These are phyloP conservation scores for Apogon talboti DNA, from an alignment of 2,797 vertebrate genomes.

Conservation along the genomic window DNA sequence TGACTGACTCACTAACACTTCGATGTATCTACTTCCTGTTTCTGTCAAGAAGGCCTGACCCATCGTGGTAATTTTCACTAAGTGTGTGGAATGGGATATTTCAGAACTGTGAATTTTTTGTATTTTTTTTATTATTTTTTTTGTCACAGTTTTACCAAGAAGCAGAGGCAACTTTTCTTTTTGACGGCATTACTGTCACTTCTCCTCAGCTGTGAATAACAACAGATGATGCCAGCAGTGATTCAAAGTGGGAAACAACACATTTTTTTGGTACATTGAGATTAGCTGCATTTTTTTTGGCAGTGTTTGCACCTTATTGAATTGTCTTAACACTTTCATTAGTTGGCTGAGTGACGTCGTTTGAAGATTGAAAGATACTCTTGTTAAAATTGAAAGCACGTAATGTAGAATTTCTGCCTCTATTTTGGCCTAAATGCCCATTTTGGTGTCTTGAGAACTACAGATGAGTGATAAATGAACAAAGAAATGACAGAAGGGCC, in stretches of 20 bases:
- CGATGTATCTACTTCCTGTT: constrained; percentile 30
- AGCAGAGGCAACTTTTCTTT: constrained; percentile 22
- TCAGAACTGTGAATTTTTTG: constrained; percentile 14
- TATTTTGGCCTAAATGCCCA: too few species aligned
- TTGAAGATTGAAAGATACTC: too few species aligned
- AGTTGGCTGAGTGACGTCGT: too few species aligned
- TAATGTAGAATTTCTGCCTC: too few species aligned
- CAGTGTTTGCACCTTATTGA: neutral
- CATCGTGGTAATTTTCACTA: constrained; percentile 3
- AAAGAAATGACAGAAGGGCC: too few species aligned
- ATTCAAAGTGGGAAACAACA: constrained; percentile 24
- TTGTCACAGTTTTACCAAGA: constrained; percentile 19
- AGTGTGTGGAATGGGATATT: constrained; percentile 6
- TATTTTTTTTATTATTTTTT: too few species aligned
- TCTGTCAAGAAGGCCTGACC: constrained; percentile 29
- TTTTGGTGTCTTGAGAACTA: too few species aligned
- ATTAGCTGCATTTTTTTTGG: constrained; percentile 8
- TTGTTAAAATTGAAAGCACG: too few species aligned
- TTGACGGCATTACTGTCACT: constrained; percentile 6
- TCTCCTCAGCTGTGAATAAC: constrained; percentile 32
- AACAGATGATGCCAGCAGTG: constrained; percentile 24
- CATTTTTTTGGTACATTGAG: constrained; percentile 7
- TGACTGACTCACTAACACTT: constrained; percentile 52
- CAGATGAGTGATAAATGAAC: too few species aligned
- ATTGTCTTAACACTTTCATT: neutral